Evolutionary conservation across 1,140 invertebrate species (phyloP).

Genomic region (Charaxes varanes): DNA sequence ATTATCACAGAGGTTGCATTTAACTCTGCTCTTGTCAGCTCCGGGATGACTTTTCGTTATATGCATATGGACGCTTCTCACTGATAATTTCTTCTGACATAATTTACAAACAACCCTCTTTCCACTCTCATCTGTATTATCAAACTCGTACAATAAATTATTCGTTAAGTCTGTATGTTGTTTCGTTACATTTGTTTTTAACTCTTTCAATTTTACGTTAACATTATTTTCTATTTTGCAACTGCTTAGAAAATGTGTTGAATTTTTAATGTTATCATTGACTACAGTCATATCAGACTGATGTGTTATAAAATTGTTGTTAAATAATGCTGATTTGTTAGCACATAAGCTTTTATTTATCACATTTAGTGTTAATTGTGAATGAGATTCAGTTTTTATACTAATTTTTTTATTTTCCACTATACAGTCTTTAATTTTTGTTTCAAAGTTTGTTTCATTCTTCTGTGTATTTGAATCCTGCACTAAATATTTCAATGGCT

Average conservation of each 20-base stretch:
- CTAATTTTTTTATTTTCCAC: no score
- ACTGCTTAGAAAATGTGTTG: background rate
- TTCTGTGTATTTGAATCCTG: background rate
- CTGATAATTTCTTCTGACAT: conserved; percentile 28
- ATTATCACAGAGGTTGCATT: conserved; percentile 31
- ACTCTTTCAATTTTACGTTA: background rate
- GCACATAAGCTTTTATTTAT: no score
- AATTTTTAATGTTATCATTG: background rate
- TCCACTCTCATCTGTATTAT: conserved; percentile 2
- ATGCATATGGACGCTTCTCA: conserved; percentile 29
- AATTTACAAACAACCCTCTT: conserved; percentile 26
- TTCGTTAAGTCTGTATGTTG: background rate
- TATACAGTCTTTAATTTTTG: no score
- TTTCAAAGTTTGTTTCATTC: background rate
- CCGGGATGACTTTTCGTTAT: conserved; percentile 27
- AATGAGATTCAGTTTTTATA: no score
- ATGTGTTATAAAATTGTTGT: no score
- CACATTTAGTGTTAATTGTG: no score
- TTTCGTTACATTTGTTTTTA: background rate
- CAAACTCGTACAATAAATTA: conserved; percentile 3
- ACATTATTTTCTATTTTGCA: background rate
- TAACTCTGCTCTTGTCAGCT: conserved; percentile 21
- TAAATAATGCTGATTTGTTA: no score
- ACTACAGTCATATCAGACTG: background rate
- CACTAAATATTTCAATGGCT: conserved; percentile 4